These are phyloP conservation scores for Phengaris arion DNA, from an alignment of 2,888 invertebrate genomes.

Conservation along the genomic window DNA sequence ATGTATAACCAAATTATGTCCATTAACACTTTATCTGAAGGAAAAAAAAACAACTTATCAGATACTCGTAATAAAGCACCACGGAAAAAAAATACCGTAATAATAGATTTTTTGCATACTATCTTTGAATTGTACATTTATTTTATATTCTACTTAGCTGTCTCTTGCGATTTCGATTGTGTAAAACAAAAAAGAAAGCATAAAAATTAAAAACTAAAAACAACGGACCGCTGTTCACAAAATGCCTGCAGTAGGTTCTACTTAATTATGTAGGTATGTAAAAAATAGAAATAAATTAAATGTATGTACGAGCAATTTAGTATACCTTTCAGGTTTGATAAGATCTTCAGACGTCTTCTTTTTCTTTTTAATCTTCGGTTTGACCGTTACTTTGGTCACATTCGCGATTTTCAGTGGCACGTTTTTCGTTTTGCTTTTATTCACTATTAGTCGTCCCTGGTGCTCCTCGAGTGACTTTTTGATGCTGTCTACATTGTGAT, in stretches of 20 bases:
- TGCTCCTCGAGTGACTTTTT: conserved; percentile 58
- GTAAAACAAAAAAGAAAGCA: no score
- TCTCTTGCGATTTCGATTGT: no score
- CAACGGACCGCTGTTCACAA: background rate
- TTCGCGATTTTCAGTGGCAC: conserved; percentile 55
- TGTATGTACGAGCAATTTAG: no score
- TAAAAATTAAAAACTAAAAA: no score
- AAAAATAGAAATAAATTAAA: no score
- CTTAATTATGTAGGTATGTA: no score
- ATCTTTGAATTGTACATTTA: no score
- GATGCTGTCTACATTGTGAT: conserved; percentile 48
- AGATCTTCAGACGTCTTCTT: conserved; percentile 45
- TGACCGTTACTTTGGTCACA: conserved; percentile 51
- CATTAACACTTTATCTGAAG: background rate
- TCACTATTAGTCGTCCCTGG: conserved; percentile 50
- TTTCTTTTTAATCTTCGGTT: conserved; percentile 43
- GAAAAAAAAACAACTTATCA: background rate
- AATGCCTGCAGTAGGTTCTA: background rate
- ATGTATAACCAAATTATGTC: background rate
- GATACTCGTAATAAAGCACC: background rate
- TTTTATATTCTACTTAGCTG: no score
- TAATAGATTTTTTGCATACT: background rate
- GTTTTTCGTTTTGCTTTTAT: conserved; percentile 53
- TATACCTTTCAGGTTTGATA: conserved; percentile 54
- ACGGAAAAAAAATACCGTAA: background rate